These are phyloP conservation scores for Syrmaticus mikado DNA, from an alignment of 2,113 vertebrate species.

Conservation along the genomic window DNA sequence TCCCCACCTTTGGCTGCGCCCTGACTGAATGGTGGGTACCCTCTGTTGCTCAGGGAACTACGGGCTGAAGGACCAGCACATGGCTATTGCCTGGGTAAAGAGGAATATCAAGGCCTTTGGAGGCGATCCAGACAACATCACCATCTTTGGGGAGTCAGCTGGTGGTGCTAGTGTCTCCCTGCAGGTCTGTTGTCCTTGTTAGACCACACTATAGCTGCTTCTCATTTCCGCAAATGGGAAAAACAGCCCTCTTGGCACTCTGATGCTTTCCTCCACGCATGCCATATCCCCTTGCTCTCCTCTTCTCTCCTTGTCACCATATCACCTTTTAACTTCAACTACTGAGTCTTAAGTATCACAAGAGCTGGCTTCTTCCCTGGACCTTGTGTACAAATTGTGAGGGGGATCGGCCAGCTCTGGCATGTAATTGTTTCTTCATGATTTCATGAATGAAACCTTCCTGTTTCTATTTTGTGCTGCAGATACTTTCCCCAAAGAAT, in stretches of 20 bases:
- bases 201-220: accelerated
- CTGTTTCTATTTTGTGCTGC: not conserved
- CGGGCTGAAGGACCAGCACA: conserved; percentile 93
- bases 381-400: not conserved
- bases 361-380: not conserved
- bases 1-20: not conserved
- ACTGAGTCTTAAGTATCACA: accelerated
- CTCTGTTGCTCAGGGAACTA: conserved; percentile 85
- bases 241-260: not conserved
- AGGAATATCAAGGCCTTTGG: conserved; percentile 93
- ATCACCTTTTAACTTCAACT: not conserved
- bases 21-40: not conserved
- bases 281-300: not conserved
- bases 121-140: conserved; percentile 90
- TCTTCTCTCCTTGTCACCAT: not conserved
- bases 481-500: conserved; percentile 89
- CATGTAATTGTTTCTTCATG: not conserved
- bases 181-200: conserved; percentile 79
- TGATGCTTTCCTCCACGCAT: accelerated
- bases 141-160: conserved; percentile 94
- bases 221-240: too few species aligned
- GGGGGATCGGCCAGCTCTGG: accelerated
- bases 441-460: not conserved
- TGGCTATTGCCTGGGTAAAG: conserved; percentile 94
- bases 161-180: conserved; percentile 86